phyloP scores from a whole-genome alignment of 1,140 invertebrate species.

The Cyclargus thomasi region DNA sequence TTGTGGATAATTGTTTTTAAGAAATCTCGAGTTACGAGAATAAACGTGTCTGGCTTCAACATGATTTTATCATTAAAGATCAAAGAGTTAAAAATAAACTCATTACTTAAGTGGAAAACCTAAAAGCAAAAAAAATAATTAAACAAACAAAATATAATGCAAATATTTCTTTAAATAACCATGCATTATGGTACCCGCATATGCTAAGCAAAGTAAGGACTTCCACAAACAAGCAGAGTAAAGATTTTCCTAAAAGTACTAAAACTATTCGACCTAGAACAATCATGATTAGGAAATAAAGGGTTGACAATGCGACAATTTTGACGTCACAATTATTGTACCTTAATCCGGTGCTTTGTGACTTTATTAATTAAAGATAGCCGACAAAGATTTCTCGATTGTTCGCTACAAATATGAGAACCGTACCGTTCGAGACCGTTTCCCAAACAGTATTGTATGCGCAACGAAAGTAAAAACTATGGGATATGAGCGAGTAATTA shows the following conservation, averaged over 20 bases:
- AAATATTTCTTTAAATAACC: too few relatives aligned
- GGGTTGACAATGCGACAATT: conserved; percentile 29
- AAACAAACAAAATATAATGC: too few relatives aligned
- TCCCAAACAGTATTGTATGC: conserved; percentile 28
- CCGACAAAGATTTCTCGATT: conserved; percentile 39
- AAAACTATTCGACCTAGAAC: conserved; percentile 13
- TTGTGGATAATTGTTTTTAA: conserved; percentile 3
- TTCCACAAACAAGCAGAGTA: too few relatives aligned
- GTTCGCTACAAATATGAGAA: conserved; percentile 37
- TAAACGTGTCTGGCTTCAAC: background rate
- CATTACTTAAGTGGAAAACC: too few relatives aligned
- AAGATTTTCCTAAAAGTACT: too few relatives aligned
- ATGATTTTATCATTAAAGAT: too few relatives aligned
- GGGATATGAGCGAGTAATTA: background rate
- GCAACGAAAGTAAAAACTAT: conserved; percentile 26
- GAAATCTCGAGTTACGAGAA: background rate
- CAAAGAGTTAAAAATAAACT: too few relatives aligned
- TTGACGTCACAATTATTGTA: conserved; percentile 25
- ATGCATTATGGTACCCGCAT: too few relatives aligned
- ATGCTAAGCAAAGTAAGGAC: too few relatives aligned
- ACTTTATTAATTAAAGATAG: conserved; percentile 41
- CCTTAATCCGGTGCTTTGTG: conserved; percentile 29
- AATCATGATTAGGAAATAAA: conserved; percentile 18
- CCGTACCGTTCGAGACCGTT: conserved; percentile 24
- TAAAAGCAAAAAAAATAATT: too few relatives aligned